A percentile compares a stretch with the other conserved stretches of the same genome.
These are phyloP conservation scores for Holothuria scabra DNA, from an alignment of 53 echinoderm and acorn worm species.

Conservation along the genomic window DNA sequence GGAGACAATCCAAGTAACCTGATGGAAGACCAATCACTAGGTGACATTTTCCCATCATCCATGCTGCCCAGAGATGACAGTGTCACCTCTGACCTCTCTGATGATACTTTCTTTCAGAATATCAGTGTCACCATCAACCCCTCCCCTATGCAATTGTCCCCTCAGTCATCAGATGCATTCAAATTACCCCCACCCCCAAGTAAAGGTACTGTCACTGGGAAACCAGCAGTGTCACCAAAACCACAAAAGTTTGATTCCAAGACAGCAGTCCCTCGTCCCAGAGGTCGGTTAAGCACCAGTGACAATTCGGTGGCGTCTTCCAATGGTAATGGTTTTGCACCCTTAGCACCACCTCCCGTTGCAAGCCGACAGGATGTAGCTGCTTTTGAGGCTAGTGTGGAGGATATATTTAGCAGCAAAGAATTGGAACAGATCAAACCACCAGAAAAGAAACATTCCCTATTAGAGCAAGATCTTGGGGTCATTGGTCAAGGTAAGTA, in stretches of 20 bases:
- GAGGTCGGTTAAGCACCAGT: constrained; percentile 62
- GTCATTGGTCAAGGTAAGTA: constrained; percentile 69
- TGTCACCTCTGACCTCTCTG: constrained; percentile 85
- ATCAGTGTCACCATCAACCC: constrained; percentile 89
- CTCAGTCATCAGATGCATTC: constrained; percentile 74
- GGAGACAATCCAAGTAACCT: constrained; percentile 23
- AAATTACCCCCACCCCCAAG: constrained; percentile 92
- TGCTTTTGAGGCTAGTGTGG: constrained; percentile 79
- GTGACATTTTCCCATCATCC: background rate
- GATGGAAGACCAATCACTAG: background rate
- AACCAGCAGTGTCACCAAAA: constrained; percentile 63
- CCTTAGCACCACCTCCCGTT: constrained; percentile 13
- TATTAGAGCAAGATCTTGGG: constrained; percentile 80
- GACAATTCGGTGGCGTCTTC: constrained; percentile 32
- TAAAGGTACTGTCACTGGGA: constrained; percentile 47
- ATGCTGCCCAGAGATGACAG: constrained; percentile 84
- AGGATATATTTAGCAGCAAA: constrained; percentile 84
- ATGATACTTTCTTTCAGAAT: constrained; percentile 81
- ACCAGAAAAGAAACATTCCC: constrained; percentile 48
- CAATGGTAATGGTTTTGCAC: constrained; percentile 22
- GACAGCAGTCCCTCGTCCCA: constrained; percentile 82
- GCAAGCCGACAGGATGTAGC: constrained; percentile 65
- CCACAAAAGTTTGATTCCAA: constrained; percentile 79
- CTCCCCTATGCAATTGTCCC: constrained; percentile 54
- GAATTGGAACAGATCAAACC: constrained; percentile 57